A percentile compares a stretch with the other conserved stretches of the same genome.
Evolutionary conservation across 1,140 invertebrate species (phyloP).

Genomic region (Aphidius gifuensis): DNA sequence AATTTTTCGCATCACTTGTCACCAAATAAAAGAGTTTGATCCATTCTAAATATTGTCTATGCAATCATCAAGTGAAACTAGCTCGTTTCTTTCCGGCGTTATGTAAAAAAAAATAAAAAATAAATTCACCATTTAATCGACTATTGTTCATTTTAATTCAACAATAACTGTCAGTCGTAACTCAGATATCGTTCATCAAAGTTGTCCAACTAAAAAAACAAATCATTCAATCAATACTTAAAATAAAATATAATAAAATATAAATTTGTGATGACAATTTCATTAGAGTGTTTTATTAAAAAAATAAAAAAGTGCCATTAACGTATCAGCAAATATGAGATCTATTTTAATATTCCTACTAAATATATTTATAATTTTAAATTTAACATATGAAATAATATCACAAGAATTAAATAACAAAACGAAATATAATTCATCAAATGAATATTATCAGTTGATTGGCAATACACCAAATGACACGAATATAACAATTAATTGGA

Average conservation of each 20-base stretch:
- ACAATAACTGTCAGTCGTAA: slow-evolving; percentile 5
- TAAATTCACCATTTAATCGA: slow-evolving; percentile 38
- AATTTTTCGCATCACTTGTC: slow-evolving; percentile 47
- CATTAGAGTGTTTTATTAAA: no score
- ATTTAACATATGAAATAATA: no score
- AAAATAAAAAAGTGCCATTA: no score
- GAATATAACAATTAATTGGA: slow-evolving; percentile 6
- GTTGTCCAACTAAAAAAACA: no score
- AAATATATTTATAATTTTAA: no score
- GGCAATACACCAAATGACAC: background rate
- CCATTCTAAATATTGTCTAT: slow-evolving; percentile 26
- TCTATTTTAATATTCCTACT: no score
- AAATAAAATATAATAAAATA: no score
- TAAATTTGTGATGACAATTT: no score
- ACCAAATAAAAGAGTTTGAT: slow-evolving; percentile 42
- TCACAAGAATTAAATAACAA: background rate
- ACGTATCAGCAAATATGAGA: no score
- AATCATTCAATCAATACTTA: no score
- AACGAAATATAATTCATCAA: slow-evolving; percentile 11
- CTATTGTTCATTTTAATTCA: slow-evolving; percentile 39
- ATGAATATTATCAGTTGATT: background rate
- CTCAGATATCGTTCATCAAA: no score
- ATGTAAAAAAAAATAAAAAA: slow-evolving; percentile 45
- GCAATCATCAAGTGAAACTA: slow-evolving; percentile 53
- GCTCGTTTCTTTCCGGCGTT: slow-evolving; percentile 50